Conservation (phyloP, 2,113 vertebrate species). For the Hippocampus abdominalis region DNA sequence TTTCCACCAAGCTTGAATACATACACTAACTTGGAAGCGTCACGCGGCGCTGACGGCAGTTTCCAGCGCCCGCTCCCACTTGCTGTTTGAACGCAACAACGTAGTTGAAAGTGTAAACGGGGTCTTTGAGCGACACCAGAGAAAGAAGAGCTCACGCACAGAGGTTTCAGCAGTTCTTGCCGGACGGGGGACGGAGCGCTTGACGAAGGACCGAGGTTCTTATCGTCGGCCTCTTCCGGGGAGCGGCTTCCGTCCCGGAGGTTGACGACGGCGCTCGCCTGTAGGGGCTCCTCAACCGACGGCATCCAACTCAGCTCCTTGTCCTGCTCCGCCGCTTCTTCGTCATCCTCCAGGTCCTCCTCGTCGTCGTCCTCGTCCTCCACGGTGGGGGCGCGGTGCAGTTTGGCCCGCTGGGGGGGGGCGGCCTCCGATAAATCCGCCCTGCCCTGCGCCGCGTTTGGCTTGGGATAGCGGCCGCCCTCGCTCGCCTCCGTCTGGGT, state of each 20-base stretch:
- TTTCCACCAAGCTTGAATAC: slow-evolving; percentile 34
- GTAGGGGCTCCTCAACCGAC: slow-evolving; percentile 65
- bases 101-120: slow-evolving; percentile 15
- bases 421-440: slow-evolving; percentile 58
- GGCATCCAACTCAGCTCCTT: slow-evolving; percentile 56
- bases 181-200: slow-evolving; percentile 59
- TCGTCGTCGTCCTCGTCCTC: slow-evolving; percentile 60
- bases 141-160: slow-evolving; percentile 63
- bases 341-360: slow-evolving; percentile 43
- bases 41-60: slow-evolving; percentile 20
- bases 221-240: slow-evolving; percentile 52
- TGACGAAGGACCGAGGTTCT: slow-evolving; percentile 41
- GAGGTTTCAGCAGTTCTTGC: slow-evolving; percentile 51
- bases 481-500: slow-evolving; percentile 67
- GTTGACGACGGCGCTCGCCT: slow-evolving; percentile 44
- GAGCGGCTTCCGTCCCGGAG: slow-evolving; percentile 61
- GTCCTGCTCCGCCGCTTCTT: slow-evolving; percentile 36
- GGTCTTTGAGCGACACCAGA: slow-evolving; percentile 45
- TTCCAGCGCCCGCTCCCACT: too few species aligned
- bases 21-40: slow-evolving; percentile 18
- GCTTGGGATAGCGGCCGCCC: neutral
- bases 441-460: slow-evolving; percentile 17
- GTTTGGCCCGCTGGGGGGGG: slow-evolving; percentile 50
- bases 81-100: neutral
- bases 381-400: slow-evolving; percentile 43